These are phyloP conservation scores for Psammodynastes pulverulentus DNA, from an alignment of 2,113 vertebrate species.

Conservation along the genomic window DNA sequence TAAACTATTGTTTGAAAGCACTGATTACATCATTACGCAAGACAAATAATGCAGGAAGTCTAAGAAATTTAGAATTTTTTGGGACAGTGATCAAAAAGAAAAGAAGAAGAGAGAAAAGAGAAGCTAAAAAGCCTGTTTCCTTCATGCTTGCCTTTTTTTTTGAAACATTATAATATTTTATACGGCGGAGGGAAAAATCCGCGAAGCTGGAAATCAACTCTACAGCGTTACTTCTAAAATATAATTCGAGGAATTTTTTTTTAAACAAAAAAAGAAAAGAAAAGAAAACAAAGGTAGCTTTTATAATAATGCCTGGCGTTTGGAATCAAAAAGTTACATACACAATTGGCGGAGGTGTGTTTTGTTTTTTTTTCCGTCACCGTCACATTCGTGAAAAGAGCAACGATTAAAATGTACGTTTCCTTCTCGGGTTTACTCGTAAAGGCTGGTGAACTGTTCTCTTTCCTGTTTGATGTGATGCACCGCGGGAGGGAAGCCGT, in stretches of 20 bases:
- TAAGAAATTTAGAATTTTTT: conserved; percentile 60
- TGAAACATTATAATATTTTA: conserved; percentile 54
- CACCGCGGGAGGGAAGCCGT: conserved; percentile 64
- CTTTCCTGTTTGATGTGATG: conserved; percentile 68
- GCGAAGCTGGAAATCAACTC: conserved; percentile 65
- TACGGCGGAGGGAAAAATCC: conserved; percentile 58
- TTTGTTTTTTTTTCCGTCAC: conserved; percentile 42
- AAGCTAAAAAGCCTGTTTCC: conserved; percentile 66
- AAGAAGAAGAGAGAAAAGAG: neutral
- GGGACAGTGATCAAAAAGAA: conserved; percentile 54
- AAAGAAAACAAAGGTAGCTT: conserved; percentile 50
- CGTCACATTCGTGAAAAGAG: conserved; percentile 66
- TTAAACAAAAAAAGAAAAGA: too few relatives aligned
- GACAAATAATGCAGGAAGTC: conserved; percentile 54
- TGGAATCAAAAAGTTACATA: conserved; percentile 61
- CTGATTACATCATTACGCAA: conserved; percentile 59
- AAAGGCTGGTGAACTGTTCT: conserved; percentile 63
- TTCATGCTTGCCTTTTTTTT: conserved; percentile 64
- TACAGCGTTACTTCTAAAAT: conserved; percentile 66
- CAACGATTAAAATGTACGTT: conserved; percentile 59
- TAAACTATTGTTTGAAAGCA: conserved; percentile 60
- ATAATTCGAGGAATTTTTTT: conserved; percentile 58
- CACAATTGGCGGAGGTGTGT: conserved; percentile 59
- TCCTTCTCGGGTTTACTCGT: conserved; percentile 52
- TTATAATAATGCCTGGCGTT: conserved; percentile 60